Base-by-base conservation (phyloP, 2,113 vertebrate genomes). In the Coracopsis vasa region DNA sequence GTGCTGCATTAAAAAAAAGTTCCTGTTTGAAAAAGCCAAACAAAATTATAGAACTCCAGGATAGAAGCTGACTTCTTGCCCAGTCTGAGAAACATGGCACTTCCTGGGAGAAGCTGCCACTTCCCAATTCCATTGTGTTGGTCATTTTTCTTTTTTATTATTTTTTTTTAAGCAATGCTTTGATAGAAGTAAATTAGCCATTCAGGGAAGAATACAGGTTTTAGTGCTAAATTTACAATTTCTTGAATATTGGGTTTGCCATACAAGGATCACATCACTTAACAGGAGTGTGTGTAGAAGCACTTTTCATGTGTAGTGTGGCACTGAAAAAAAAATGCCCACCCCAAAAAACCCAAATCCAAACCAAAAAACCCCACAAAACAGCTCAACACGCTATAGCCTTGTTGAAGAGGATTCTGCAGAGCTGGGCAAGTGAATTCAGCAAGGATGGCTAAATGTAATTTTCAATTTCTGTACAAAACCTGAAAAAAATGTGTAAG, bases 311-410 rank as follows among this genome's bases (percentile, higher is more conserved):
- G 20, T 61, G 11, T 64, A 28, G 7, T 48, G 4, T 72, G 19
- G 13, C 71, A 10, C 27, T 65, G 16, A 2, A 37, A 29, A 39
- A 28, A 77, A 41, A 51, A 33, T 13, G 19, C 31, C 7, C 54
- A 56, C 31, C 54, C 19, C 31, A 33, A 21, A 56, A 56, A 21
- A n/a, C 18, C 33, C 33, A n/a, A 58, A n/a, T 21, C 54, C 13
- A 58, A 58, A 58, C 20, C 6, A 58, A n/a, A 58, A n/a, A n/a
- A 10, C 6, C 1, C 5, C 28, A 33, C 15, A 50, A 24, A 64
- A 13, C 19, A 24, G 29, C 29, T 47, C 1, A 0, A 8, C 21
- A 21, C 2, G 7, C 14, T 48, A 21, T 1, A 48, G 37, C 53
- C 39, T 58, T 94, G 8, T 61, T 66, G 62, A 58, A 37, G 29